Evolutionary conservation across 2,888 invertebrate genomes (phyloP), one percentile per base, ranked within the genome.

Genomic region (Ormyrus rosae): DNA sequence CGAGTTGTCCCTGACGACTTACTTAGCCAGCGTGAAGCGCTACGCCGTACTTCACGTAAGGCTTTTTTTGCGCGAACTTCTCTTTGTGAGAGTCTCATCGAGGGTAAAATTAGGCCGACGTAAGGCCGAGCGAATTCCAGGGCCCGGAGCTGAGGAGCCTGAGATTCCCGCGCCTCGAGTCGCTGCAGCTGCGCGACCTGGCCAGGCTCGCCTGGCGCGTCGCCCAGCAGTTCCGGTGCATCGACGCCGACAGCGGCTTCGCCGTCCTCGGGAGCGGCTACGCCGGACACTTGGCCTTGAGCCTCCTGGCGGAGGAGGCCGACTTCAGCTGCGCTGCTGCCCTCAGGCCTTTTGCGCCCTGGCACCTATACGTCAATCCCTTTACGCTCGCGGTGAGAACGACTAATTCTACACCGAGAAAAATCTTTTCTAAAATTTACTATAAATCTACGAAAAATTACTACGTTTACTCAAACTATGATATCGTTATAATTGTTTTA

Each of bases 221-320:
- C 11, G 55, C 13, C 6, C 13, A 64, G 13, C 8, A 50, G 7
- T 50, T 68, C 6, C 10, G n/a, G 7, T 81, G 81, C 9, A 60
- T 82, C 46, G 77, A 60, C 51, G 5, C 11, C n/a, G 51, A 55
- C 6, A 9, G 13, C 0, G 69, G 53, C 9, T 13, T 75, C 9
- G 78, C 77, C 1, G 80, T 74, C 8, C 65, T 76, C 34, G 81
- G 77, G 7, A 51, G 78, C 10, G 71, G 6, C 10, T 83, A 80
- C 67, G 83, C 80, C 5, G 83, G 83, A 1, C 80, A 80, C 51
- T 56, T 74, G 67, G 81, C 67, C 1, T 75, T 80, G n/a, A 75
- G 72, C 45, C 53, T 81, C 8, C 53, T 72, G 46, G 56, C 72
- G 34, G 34, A 34, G 13, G 58, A 10, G 53, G 68, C 46, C 46